A percentile compares a stretch with the other conserved stretches of the same genome.
Conservation (phyloP, 1,140 invertebrate species). For the Harpegnathos saltator region DNA sequence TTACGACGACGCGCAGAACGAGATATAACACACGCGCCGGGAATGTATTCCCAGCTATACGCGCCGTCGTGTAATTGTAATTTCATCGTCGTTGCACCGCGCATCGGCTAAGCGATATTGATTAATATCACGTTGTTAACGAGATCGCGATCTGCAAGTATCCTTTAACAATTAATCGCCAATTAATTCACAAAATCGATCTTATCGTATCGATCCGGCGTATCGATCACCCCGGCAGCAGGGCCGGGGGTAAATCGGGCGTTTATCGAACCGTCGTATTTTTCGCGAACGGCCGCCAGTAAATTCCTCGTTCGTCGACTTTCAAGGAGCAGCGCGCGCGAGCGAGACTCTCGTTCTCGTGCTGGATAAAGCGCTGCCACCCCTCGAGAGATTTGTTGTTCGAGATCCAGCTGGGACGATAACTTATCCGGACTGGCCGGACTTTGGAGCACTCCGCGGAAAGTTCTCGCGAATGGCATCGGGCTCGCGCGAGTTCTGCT, state of each 20-base stretch:
- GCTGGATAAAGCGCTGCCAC: constrained; percentile 35
- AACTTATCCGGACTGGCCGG: constrained; percentile 48
- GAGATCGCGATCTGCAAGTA: not conserved
- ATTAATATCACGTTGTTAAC: not conserved
- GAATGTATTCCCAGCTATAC: constrained; percentile 27
- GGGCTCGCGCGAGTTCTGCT: constrained; percentile 29
- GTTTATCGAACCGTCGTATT: constrained; percentile 43
- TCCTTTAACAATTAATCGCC: not conserved
- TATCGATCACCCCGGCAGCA: no score
- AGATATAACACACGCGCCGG: constrained; percentile 19
- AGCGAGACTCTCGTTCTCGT: constrained; percentile 29
- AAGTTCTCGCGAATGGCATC: constrained; percentile 43
- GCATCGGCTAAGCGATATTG: not conserved
- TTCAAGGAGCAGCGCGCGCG: not conserved
- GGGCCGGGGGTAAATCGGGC: not conserved
- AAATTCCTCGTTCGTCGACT: constrained; percentile 29
- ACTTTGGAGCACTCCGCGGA: constrained; percentile 37
- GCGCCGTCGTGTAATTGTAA: constrained; percentile 16
- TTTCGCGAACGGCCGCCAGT: constrained; percentile 19
- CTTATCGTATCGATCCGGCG: no score
- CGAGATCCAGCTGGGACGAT: constrained; percentile 56
- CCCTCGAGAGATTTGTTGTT: constrained; percentile 62
- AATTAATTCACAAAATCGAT: no score
- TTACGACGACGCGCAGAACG: constrained; percentile 20
- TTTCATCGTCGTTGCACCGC: constrained; percentile 22